phyloP scores from a whole-genome alignment of 2,797 vertebrate genomes.

The Saxicola maurus region DNA sequence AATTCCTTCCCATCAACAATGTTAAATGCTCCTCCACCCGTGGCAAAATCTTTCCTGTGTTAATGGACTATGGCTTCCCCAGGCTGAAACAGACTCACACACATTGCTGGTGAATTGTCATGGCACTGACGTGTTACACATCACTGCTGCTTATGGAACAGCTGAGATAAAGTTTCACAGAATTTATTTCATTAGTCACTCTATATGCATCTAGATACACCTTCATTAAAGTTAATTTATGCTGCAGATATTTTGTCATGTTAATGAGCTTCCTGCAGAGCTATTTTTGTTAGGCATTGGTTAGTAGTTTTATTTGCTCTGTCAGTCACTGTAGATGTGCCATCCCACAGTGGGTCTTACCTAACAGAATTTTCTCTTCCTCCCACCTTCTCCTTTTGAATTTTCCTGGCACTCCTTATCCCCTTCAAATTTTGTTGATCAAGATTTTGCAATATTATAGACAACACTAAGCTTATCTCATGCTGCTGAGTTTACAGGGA shows the following conservation, averaged over 20 bases:
- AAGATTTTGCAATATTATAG: neutral
- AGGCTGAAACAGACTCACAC: neutral
- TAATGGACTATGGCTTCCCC: neutral
- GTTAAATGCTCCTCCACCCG: neutral
- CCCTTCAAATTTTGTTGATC: neutral
- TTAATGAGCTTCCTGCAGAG: neutral
- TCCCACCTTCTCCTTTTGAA: neutral
- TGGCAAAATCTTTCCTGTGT: neutral
- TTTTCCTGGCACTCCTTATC: neutral
- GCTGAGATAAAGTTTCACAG: neutral
- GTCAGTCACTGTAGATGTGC: neutral
- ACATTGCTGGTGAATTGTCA: neutral
- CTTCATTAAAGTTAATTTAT: constrained; percentile 7
- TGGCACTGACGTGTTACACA: neutral
- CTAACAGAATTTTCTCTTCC: neutral
- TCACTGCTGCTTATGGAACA: neutral
- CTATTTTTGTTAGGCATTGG: neutral
- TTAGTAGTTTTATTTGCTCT: neutral
- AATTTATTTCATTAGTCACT: neutral
- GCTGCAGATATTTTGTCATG: neutral
- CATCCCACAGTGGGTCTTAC: neutral
- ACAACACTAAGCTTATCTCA: neutral
- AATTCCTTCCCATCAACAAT: neutral
- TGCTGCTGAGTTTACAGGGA: neutral
- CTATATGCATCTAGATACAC: neutral